A percentile compares a stretch with the other conserved stretches of the same genome.
phyloP scores from a whole-genome alignment of 37 sponge, comb jelly and placozoan genomes.

The Eunapius fragilis region DNA sequence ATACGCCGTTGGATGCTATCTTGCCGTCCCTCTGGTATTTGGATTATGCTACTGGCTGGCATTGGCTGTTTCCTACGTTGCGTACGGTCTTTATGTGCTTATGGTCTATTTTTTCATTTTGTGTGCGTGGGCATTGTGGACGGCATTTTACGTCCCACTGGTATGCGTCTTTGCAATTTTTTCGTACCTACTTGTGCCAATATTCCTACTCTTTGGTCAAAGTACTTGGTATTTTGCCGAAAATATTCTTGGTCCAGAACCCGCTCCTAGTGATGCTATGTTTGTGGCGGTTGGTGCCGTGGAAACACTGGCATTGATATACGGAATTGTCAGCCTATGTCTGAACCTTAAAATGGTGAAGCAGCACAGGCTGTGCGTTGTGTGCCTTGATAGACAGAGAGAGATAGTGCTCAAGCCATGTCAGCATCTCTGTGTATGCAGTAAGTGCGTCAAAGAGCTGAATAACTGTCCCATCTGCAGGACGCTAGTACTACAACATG shows the following conservation, averaged over 20 bases:
- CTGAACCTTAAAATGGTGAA: no score
- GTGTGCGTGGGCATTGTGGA: no score
- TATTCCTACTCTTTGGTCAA: background rate
- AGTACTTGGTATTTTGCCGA: background rate
- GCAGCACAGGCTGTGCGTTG: conserved; percentile 1
- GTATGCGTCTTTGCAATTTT: background rate
- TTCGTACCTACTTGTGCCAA: background rate
- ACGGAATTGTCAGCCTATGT: background rate
- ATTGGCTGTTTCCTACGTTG: no score
- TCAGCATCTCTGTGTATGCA: conserved; percentile 17
- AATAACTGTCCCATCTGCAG: conserved; percentile 17
- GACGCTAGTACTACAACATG: background rate
- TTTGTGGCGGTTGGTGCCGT: background rate
- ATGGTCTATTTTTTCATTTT: no score
- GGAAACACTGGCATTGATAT: background rate
- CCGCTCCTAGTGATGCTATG: background rate
- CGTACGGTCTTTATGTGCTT: no score
- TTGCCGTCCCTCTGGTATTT: no score
- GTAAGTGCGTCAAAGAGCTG: background rate
- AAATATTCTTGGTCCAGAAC: background rate
- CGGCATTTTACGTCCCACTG: background rate
- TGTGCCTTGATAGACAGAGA: conserved; percentile 5
- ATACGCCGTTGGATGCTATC: no score
- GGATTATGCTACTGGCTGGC: no score
- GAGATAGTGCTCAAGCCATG: conserved; percentile 3